Conservation (phyloP, 2,797 vertebrate species). For the Poecile montanus region DNA sequence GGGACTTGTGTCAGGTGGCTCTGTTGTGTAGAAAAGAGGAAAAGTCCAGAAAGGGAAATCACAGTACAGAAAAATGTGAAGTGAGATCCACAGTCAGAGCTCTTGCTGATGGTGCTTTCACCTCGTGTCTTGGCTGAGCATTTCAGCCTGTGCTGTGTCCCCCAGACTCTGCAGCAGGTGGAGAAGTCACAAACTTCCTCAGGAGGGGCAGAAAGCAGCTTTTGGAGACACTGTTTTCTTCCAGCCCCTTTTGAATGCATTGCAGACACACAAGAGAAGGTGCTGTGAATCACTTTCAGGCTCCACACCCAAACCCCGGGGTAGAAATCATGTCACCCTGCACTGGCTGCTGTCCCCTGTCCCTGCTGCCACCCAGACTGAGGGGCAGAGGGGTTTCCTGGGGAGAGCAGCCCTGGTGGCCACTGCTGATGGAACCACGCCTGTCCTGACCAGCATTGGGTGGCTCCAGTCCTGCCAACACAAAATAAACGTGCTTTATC, state of each 20-base stretch:
- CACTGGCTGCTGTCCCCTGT: background rate
- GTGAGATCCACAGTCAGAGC: background rate
- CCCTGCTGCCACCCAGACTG: background rate
- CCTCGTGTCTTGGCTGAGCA: background rate
- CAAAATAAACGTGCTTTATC: background rate
- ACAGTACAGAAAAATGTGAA: background rate
- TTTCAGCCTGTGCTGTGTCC: background rate
- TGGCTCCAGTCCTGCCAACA: background rate
- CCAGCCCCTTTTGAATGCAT: background rate
- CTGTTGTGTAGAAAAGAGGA: background rate
- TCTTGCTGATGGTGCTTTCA: background rate
- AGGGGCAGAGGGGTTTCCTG: background rate
- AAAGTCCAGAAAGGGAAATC: background rate
- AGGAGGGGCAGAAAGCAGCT: background rate
- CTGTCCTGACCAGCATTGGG: background rate
- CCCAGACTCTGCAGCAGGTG: background rate
- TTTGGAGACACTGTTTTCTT: background rate
- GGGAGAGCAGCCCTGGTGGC: background rate
- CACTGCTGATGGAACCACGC: background rate
- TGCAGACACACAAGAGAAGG: background rate
- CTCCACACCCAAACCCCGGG: background rate
- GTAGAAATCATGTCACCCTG: rapidly evolving
- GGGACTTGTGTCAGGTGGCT: background rate
- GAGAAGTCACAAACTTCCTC: background rate
- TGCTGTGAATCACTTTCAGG: background rate